Percentiles rank a stretch among this genome's conserved stretches.
Evolutionary conservation across 2,113 vertebrate genomes (phyloP).

Genomic region (Oreochromis spilurus): DNA sequence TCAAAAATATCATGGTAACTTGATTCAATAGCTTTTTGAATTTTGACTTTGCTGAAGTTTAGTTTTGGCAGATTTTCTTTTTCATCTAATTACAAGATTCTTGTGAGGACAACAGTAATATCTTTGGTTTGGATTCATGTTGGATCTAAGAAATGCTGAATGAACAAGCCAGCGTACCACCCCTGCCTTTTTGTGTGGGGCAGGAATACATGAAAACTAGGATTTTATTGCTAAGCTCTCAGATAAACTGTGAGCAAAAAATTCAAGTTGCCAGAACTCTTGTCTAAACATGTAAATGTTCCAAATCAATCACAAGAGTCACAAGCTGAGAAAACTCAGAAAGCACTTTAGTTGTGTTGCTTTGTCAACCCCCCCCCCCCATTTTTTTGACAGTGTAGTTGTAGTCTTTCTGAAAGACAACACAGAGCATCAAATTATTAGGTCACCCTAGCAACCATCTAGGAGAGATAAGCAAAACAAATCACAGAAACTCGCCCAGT

Average conservation of each 20-base stretch:
- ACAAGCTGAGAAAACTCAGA: background rate
- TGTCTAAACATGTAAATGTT: background rate
- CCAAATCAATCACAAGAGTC: background rate
- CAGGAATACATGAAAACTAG: background rate
- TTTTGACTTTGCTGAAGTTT: background rate
- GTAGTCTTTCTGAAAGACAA: background rate
- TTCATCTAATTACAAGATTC: background rate
- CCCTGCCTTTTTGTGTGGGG: background rate
- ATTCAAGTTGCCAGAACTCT: background rate
- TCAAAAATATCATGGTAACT: background rate
- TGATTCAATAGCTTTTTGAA: background rate
- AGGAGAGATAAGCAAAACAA: background rate
- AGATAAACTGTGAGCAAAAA: background rate
- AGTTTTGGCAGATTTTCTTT: background rate
- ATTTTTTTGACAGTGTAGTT: background rate
- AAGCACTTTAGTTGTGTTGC: background rate
- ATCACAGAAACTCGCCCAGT: background rate
- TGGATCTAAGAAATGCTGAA: background rate
- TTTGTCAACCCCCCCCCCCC: too few species aligned
- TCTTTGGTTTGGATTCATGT: background rate
- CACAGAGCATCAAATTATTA: background rate
- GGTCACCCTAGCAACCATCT: background rate
- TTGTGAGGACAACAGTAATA: background rate
- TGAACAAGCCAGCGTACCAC: rapidly evolving
- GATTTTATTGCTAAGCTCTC: background rate